These are phyloP conservation scores for Platichthys stellatus DNA, from an alignment of 2,113 vertebrate species.

Conservation along the genomic window DNA sequence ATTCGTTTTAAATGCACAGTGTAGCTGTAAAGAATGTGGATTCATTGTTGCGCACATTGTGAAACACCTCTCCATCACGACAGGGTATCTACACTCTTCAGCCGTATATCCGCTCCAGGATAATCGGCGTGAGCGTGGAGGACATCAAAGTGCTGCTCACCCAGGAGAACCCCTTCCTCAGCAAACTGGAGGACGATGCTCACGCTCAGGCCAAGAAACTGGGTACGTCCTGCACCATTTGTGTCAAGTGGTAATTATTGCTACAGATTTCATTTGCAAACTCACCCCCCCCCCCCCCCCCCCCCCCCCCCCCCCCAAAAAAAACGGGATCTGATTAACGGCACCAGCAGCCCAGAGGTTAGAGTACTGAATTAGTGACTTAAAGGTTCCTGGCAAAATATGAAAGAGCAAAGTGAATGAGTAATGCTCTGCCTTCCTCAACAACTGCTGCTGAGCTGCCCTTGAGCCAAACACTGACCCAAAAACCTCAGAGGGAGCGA, in stretches of 20 bases:
- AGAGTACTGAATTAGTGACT: neutral
- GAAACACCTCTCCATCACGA: neutral
- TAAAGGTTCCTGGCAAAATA: neutral
- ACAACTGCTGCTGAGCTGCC: slow-evolving; percentile 17
- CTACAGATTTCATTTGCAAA: neutral
- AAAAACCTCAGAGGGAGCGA: neutral
- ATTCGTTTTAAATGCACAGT: neutral
- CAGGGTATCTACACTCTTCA: slow-evolving; percentile 96
- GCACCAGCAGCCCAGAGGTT: neutral
- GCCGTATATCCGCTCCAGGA: slow-evolving; percentile 93
- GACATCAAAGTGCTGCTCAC: slow-evolving; percentile 96
- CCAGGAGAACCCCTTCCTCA: slow-evolving; percentile 96
- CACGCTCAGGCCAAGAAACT: slow-evolving; percentile 90
- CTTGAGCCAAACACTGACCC: slow-evolving; percentile 44
- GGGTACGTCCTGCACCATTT: slow-evolving; percentile 75
- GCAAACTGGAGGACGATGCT: slow-evolving; percentile 89
- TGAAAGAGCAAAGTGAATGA: slow-evolving; percentile 2
- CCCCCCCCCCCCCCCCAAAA: no score
- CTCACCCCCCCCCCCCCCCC: no score
- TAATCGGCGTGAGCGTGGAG: slow-evolving; percentile 89
- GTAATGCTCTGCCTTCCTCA: slow-evolving; percentile 2
- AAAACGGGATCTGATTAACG: neutral
- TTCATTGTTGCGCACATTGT: neutral
- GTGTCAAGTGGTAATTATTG: neutral
- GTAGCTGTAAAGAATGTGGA: slow-evolving; percentile 2